phyloP scores from a whole-genome alignment of 2,113 vertebrate species.

The Stegostoma tigrinum region DNA sequence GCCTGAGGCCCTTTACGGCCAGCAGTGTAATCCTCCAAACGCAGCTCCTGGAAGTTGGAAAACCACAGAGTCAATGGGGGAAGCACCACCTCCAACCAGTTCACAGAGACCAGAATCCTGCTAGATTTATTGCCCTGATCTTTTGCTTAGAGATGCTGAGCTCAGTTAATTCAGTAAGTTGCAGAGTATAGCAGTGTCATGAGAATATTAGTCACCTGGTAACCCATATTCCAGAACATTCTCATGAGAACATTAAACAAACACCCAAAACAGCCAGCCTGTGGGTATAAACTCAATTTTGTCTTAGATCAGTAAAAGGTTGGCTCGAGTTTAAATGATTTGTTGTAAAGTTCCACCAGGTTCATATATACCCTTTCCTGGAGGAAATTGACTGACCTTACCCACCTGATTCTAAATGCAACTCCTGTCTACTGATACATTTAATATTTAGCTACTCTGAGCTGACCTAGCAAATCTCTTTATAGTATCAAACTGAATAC shows the following conservation, averaged over 20 bases:
- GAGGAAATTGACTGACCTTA: neutral
- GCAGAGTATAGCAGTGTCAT: neutral
- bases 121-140: neutral
- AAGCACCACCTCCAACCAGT: neutral
- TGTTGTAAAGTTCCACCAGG: neutral
- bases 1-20: slow-evolving; percentile 85
- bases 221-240: neutral
- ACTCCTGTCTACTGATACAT: neutral
- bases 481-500: neutral
- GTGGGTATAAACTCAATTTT: neutral
- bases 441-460: neutral
- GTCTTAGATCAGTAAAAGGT: neutral
- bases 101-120: neutral
- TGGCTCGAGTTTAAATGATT: neutral
- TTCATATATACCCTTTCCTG: neutral
- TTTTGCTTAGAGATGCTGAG: neutral
- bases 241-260: neutral
- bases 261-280: neutral
- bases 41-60: slow-evolving; percentile 60
- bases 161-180: neutral
- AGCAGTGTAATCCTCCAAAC: slow-evolving; percentile 89
- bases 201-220: neutral
- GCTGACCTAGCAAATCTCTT: neutral
- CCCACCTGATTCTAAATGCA: neutral
- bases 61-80: neutral